A percentile compares a stretch with the other conserved stretches of the same genome.
phyloP scores from a whole-genome alignment of 2,797 vertebrate genomes.

The Typhlichthys subterraneus region DNA sequence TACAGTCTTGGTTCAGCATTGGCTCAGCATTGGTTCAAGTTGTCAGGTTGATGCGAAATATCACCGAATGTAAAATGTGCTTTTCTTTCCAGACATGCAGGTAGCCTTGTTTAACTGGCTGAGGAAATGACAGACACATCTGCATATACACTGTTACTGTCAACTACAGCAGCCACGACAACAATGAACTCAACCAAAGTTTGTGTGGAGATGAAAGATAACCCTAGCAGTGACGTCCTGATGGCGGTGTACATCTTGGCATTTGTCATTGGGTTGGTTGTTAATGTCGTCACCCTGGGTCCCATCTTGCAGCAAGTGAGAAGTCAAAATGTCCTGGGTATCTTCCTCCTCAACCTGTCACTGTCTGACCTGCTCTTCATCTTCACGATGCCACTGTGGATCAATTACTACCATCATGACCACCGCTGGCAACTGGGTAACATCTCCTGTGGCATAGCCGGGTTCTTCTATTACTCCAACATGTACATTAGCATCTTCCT shows the following conservation, averaged over 20 bases:
- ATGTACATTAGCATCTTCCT: conserved; percentile 82
- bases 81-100: conserved; percentile 29
- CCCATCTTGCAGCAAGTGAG: conserved; percentile 75
- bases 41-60: neutral
- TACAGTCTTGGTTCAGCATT: neutral
- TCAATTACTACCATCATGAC: conserved; percentile 72
- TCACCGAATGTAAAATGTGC: neutral
- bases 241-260: conserved; percentile 75
- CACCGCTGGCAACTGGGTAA: conserved; percentile 71
- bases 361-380: conserved; percentile 79
- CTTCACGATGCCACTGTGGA: conserved; percentile 82
- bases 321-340: conserved; percentile 73
- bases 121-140: conserved; percentile 1
- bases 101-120: conserved; percentile 21
- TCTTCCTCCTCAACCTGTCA: conserved; percentile 77
- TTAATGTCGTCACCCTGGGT: conserved; percentile 75
- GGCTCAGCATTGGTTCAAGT: neutral
- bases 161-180: accelerated
- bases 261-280: conserved; percentile 73
- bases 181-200: accelerated
- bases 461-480: conserved; percentile 84
- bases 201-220: conserved; percentile 54
- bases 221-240: conserved; percentile 59
- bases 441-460: conserved; percentile 63
- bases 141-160: conserved; percentile 26